Conservation (phyloP, 2,888 invertebrate species). For the Caenorhabditis sp. region DNA sequence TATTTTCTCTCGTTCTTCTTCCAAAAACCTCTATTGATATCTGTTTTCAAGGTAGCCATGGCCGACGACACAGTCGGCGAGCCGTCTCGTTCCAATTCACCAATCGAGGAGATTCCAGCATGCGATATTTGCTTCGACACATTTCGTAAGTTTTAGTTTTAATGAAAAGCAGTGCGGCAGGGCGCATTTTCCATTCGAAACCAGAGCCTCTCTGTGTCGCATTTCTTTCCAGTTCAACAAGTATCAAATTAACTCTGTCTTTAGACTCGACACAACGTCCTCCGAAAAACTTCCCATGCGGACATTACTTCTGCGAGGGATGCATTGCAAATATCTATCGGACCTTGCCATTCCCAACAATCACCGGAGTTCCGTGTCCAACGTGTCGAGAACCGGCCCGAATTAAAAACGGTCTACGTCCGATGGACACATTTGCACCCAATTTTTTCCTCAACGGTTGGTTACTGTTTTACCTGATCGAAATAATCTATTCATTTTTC, state of each 20-base stretch:
- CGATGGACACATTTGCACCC: not conserved
- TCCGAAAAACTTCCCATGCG: constrained; percentile 24
- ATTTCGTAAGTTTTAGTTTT: constrained; percentile 31
- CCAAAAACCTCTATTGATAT: not conserved
- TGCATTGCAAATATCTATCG: constrained; percentile 1
- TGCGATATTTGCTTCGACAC: constrained; percentile 17
- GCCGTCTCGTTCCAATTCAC: not conserved
- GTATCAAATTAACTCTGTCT: too few relatives aligned
- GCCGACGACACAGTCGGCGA: not conserved
- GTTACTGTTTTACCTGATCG: not conserved
- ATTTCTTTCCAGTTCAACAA: too few relatives aligned
- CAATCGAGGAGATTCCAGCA: not conserved
- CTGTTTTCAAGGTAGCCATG: not conserved
- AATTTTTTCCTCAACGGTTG: constrained; percentile 11
- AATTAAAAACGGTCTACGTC: not conserved
- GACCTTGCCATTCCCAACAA: not conserved
- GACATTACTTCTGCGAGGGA: constrained; percentile 20
- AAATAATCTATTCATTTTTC: not conserved
- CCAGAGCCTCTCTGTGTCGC: too few relatives aligned
- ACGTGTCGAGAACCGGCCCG: not conserved
- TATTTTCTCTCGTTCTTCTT: not conserved
- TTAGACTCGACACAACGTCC: constrained; percentile 20
- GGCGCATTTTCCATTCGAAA: too few relatives aligned
- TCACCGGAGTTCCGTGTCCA: constrained; percentile 2
- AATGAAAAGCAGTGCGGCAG: too few relatives aligned